Evolutionary conservation across 2,797 vertebrate species (phyloP), one percentile per base, ranked within the genome.

Genomic region (Enteromius thamalakanensis): DNA sequence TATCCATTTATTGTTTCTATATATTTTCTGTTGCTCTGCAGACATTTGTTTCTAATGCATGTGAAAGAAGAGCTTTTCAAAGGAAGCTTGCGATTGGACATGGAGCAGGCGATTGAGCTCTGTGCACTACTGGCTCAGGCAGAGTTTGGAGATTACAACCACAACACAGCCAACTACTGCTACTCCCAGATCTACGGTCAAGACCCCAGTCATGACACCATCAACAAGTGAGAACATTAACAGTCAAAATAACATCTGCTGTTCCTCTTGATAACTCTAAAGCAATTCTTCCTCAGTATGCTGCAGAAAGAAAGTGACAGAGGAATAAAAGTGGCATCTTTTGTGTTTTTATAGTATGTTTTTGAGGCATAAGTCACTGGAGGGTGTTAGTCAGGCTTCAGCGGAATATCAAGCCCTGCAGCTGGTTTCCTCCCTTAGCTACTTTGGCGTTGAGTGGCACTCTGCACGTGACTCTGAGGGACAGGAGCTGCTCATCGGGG

Each of bases 401-500:
- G 95, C 92, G 1, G 95, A 96, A 58, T 96, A 96, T 86, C 95
- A 96, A 72, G 90, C 95, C 83, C 92, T 96, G 32, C 96, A 96
- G 91, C 92, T 95, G 19, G 93, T 93, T 72, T 95, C 96, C 0
- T 87, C 93, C 0, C 90, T 96, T 87, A 95, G 95, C 81, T 94
- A 95, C 89, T 97, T 96, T 6, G 96, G 96, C 14, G 91, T 96
- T 0, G 96, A 96, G 64, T 97, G 96, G 96, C 96, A 97, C 72
- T 92, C 93, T 0, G 93, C 95, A 47, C 90, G 94, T 87, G 95
- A 96, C 8, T 93, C 94, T 0, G 96, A 96, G 83, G 95, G 95
- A 42, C 95, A 96, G 86, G 95, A 93, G 64, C 92, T 96, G 69
- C 91, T 95, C 47, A 93, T 96, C 15, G 96, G 96, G n/a, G 94